Evolutionary conservation across 2,888 invertebrate genomes (phyloP).

Genomic region (Fragum fragum): DNA sequence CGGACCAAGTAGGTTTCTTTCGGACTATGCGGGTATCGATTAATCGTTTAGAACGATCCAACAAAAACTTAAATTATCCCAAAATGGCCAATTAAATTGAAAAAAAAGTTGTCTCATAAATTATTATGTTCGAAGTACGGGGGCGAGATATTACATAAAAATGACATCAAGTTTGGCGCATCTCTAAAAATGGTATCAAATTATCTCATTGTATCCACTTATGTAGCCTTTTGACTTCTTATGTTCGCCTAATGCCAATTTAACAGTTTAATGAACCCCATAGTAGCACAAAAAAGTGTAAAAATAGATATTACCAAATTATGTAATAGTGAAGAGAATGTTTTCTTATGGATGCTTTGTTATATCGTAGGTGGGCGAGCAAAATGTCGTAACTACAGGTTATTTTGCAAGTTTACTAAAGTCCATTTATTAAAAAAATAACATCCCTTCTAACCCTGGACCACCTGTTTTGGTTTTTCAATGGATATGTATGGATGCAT

Average conservation of each 20-base stretch:
- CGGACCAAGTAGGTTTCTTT: too few relatives aligned
- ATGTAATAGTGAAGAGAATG: not conserved
- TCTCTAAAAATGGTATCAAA: slow-evolving; percentile 26
- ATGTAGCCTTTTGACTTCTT: slow-evolving; percentile 5
- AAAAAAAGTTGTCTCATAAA: not conserved
- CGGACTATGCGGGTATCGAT: too few relatives aligned
- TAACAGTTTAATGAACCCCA: not conserved
- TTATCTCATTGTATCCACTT: not conserved
- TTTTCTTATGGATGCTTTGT: not conserved
- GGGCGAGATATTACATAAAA: slow-evolving; percentile 21
- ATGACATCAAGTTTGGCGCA: slow-evolving; percentile 5
- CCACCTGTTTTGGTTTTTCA: too few relatives aligned
- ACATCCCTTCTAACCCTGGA: too few relatives aligned
- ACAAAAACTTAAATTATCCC: too few relatives aligned
- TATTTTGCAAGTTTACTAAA: too few relatives aligned
- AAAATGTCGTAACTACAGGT: too few relatives aligned
- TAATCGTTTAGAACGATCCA: too few relatives aligned
- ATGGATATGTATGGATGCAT: too few relatives aligned
- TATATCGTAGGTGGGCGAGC: too few relatives aligned
- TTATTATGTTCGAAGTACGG: not conserved
- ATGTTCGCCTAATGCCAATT: slow-evolving; percentile 1
- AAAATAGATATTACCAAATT: slow-evolving; percentile 15
- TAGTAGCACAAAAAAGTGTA: not conserved
- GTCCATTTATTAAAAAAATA: too few relatives aligned
- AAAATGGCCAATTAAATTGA: too few relatives aligned